These are phyloP conservation scores for Piprites chloris DNA, from an alignment of 2,113 vertebrate genomes.

Conservation along the genomic window DNA sequence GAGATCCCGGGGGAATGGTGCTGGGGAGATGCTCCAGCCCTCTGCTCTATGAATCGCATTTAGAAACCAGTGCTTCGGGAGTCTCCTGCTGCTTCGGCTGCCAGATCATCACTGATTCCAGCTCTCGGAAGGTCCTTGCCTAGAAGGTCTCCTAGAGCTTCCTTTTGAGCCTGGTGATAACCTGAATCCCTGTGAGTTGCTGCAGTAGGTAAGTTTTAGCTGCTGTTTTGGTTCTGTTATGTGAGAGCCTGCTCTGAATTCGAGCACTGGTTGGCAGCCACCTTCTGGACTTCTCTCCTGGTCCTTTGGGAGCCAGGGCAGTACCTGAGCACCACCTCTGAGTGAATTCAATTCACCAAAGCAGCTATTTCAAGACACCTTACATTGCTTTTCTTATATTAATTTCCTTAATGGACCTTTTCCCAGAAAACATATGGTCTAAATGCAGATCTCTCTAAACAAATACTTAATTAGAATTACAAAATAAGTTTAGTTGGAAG, in stretches of 20 bases:
- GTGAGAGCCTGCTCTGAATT: neutral
- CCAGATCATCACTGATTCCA: neutral
- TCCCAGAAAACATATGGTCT: neutral
- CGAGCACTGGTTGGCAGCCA: neutral
- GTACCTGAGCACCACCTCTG: neutral
- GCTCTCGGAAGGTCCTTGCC: neutral
- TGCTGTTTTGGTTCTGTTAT: neutral
- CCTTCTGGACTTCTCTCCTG: neutral
- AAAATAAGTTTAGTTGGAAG: neutral
- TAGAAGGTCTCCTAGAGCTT: neutral
- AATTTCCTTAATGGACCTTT: neutral
- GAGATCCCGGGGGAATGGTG: neutral
- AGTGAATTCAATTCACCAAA: neutral
- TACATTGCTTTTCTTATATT: neutral
- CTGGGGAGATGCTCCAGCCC: neutral
- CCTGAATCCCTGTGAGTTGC: neutral
- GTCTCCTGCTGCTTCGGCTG: neutral
- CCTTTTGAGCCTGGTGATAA: neutral
- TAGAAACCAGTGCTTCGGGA: neutral
- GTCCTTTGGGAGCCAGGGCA: neutral
- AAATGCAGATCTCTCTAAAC: neutral
- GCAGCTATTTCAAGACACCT: neutral
- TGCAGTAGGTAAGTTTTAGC: neutral
- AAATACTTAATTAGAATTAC: neutral
- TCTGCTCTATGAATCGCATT: accelerated